Evolutionary conservation across 2,113 vertebrate species (phyloP).

Genomic region (Gadus chalcogrammus): DNA sequence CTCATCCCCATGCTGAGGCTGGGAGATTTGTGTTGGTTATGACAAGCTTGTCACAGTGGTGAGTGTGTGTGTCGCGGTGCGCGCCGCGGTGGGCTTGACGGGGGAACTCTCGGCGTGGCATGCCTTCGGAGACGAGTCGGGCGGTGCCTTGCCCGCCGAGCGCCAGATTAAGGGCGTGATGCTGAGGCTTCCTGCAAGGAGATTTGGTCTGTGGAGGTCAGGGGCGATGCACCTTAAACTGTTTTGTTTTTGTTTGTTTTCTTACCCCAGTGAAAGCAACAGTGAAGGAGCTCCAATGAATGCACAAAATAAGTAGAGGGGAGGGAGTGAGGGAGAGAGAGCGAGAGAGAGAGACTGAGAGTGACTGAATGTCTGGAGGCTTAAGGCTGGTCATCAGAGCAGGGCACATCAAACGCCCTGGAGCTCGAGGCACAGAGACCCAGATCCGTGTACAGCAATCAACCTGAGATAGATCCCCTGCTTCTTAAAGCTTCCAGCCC

Average conservation of each 20-base stretch:
- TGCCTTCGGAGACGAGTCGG: conserved; percentile 37
- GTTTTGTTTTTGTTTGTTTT: neutral
- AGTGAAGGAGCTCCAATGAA: conserved; percentile 11
- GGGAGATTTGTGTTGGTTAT: conserved; percentile 68
- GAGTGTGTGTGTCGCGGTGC: conserved; percentile 52
- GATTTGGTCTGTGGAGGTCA: conserved; percentile 52
- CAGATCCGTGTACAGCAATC: conserved; percentile 45
- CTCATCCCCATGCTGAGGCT: conserved; percentile 72
- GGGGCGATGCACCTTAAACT: conserved; percentile 30
- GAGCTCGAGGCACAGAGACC: conserved; percentile 47
- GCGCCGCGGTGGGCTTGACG: conserved; percentile 61
- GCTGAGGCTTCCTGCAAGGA: conserved; percentile 40
- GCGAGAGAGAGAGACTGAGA: conserved; percentile 4
- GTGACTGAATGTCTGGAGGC: neutral
- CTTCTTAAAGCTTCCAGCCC: conserved; percentile 75
- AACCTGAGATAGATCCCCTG: conserved; percentile 69
- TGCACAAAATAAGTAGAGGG: conserved; percentile 2
- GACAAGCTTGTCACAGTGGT: conserved; percentile 69
- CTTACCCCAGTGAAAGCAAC: neutral
- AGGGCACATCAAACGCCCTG: conserved; percentile 37
- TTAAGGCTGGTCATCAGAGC: conserved; percentile 26
- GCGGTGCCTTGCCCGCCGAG: conserved; percentile 31
- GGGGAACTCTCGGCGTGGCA: conserved; percentile 39
- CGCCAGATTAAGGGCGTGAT: conserved; percentile 51
- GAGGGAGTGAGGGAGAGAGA: conserved; percentile 9